Evolutionary conservation across 2,888 invertebrate genomes (phyloP).

Genomic region (Linyphia triangularis): DNA sequence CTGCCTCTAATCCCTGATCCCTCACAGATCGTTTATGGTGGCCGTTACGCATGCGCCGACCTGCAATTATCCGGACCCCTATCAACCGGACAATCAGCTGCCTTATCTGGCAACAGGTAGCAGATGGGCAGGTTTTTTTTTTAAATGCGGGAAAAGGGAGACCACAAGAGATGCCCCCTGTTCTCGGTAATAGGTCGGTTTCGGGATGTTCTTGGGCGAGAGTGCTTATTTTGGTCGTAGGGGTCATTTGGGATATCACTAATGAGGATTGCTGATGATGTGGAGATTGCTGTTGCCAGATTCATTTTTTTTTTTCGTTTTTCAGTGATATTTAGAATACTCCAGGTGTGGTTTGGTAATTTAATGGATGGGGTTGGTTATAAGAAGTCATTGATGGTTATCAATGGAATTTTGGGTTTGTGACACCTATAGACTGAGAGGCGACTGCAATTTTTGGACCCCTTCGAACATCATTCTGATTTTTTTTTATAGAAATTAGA

Average conservation of each 20-base stretch:
- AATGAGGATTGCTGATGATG: neutral
- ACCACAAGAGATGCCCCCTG: neutral
- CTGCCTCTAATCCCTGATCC: neutral
- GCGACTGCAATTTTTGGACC: too few relatives aligned
- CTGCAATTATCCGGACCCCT: neutral
- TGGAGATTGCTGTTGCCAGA: neutral
- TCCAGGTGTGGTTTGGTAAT: neutral
- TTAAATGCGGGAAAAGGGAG: neutral
- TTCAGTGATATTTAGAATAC: too few relatives aligned
- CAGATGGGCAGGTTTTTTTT: too few relatives aligned
- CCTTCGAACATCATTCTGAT: too few relatives aligned
- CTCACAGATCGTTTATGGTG: neutral
- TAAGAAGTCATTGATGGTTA: too few relatives aligned
- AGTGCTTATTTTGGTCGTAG: neutral
- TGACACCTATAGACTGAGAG: too few relatives aligned
- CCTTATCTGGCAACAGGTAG: neutral
- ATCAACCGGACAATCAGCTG: neutral
- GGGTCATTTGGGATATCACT: neutral
- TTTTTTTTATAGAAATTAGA: too few relatives aligned
- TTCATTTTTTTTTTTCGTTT: neutral
- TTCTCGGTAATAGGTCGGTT: neutral
- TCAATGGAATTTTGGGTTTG: too few relatives aligned
- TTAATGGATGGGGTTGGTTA: too few relatives aligned
- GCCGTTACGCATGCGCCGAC: neutral
- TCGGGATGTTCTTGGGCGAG: neutral